Base-by-base conservation (phyloP, 2,113 vertebrate genomes). In the Fulica atra region DNA sequence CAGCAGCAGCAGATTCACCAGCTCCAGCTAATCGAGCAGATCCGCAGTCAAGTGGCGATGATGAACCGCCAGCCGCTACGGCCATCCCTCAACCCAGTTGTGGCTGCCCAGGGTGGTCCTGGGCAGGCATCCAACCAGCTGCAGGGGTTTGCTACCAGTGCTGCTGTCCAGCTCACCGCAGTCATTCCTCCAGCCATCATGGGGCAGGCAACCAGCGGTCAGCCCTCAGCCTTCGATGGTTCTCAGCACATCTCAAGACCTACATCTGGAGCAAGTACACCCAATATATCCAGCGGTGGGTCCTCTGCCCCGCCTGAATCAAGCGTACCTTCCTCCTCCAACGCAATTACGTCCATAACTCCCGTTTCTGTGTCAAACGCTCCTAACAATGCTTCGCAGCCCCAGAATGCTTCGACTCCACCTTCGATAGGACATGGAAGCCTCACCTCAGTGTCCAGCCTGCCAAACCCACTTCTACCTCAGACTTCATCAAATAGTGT, bases 1-100 rank as follows among this genome's bases (percentile, higher is more conserved):
- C 99, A 99, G 96, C 99, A 99, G 96, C 99, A 99, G 95, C 99
- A 99, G 97, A 99, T 99, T 44, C 99, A 99, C 95, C 99, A 99
- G 98, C 98, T 99, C 84, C 99, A 99, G 98, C 98, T 99, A 53
- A 99, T 99, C 4, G 99, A 99, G 97, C 99, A 99, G 97, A 99
- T 99, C 91, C 99, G 99, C 78, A 99, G 98, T 94, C 99, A 99
- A 93, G 99, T 99, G 94, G 99, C 99, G 10, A 97, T 99, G 96
- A 99, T 99, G 99, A 99, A 99, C 96, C 98, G 99, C 69, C 99
- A 99, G 86, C 97, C 98, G 2, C 88, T 98, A 24, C 98, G 99
- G 88, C 97, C 98, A 0, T 92, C 98, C 5, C 97, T 99, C 77
- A 98, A 95, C 94, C 98, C 98, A 3, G 92, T 97, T 2, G 76